Conservation (phyloP, 2,797 vertebrate species). For the Sparidentex hasta region DNA sequence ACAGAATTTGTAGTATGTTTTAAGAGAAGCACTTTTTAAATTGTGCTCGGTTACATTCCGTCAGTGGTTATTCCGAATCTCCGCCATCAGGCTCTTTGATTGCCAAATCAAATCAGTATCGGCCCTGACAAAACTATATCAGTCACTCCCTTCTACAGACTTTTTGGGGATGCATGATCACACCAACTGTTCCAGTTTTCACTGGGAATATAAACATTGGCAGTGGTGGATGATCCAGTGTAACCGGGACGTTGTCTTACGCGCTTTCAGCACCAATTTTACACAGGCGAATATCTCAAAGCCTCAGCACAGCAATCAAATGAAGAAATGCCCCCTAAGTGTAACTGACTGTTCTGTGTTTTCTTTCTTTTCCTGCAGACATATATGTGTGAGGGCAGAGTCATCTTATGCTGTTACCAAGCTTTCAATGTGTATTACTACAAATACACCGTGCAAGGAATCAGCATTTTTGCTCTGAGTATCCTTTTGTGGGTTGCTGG, state of each 20-base stretch:
- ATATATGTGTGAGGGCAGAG: constrained; percentile 69
- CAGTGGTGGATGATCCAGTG: no score
- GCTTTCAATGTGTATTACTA: constrained; percentile 90
- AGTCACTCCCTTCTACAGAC: no score
- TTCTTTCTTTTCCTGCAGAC: constrained; percentile 65
- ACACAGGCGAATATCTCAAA: background rate
- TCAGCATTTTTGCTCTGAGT: constrained; percentile 90
- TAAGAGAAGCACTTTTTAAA: no score
- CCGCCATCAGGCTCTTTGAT: no score
- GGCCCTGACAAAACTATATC: no score
- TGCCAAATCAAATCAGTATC: no score
- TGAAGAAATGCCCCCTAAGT: no score
- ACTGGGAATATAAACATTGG: no score
- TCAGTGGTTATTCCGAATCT: no score
- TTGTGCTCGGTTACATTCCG: no score
- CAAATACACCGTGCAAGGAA: constrained; percentile 88
- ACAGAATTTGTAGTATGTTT: no score
- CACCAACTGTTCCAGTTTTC: background rate
- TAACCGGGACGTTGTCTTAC: no score
- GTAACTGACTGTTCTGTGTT: background rate
- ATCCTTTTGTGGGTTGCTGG: constrained; percentile 81
- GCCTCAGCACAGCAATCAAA: background rate
- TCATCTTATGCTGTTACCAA: constrained; percentile 85
- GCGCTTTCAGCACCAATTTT: background rate
- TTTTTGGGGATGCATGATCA: background rate